phyloP scores from a whole-genome alignment of 2,888 invertebrate species.

The Alloplasta piceator region DNA sequence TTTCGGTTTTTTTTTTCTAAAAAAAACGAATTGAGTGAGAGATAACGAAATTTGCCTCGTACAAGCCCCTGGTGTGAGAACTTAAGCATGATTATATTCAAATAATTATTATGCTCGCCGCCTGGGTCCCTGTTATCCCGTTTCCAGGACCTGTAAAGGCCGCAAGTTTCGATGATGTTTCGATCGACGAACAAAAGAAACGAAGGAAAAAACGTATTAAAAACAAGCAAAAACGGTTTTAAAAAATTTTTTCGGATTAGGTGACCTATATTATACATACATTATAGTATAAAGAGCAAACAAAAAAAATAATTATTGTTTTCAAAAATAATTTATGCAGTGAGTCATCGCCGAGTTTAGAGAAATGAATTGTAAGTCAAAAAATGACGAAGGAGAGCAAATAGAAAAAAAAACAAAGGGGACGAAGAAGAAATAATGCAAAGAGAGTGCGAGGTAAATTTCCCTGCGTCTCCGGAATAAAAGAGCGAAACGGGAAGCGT shows the following conservation, averaged over 20 bases:
- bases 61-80: conserved; percentile 80
- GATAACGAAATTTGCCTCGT: conserved; percentile 76
- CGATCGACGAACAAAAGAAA: conserved; percentile 33
- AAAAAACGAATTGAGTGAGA: background rate
- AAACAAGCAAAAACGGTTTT: background rate
- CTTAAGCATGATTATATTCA: conserved; percentile 66
- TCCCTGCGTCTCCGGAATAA: conserved; percentile 56
- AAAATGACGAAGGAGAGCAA: too few species aligned
- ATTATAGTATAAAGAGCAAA: conserved; percentile 75
- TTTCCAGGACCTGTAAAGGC: conserved; percentile 74
- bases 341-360: conserved; percentile 78
- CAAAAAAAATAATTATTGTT: conserved; percentile 75
- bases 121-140: conserved; percentile 80
- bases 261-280: conserved; percentile 79
- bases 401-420: background rate
- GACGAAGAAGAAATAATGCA: conserved; percentile 40
- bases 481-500: conserved; percentile 75
- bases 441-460: conserved; percentile 50
- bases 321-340: conserved; percentile 80
- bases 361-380: conserved; percentile 69
- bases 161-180: conserved; percentile 74
- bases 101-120: conserved; percentile 67
- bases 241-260: conserved; percentile 77
- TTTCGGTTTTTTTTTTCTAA: conserved; percentile 21
- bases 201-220: conserved; percentile 46